Conservation (phyloP, 1,140 invertebrate genomes). For the Stegodyphus dumicola region DNA sequence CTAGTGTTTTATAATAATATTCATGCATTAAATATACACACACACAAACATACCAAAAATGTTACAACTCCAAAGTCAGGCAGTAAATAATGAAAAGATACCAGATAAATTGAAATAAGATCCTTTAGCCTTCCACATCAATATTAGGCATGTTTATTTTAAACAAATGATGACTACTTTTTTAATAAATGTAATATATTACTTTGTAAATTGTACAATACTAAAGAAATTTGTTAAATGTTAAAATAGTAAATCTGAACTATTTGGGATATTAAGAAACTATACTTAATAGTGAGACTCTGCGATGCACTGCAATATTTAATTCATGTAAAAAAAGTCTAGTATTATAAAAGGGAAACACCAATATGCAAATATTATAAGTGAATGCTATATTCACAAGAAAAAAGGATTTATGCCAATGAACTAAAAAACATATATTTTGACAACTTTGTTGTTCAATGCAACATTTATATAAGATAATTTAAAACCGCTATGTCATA, state of each 20-base stretch:
- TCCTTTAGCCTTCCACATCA: no score
- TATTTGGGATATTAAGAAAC: neutral
- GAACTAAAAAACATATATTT: neutral
- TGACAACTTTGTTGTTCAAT: neutral
- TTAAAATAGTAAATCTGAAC: neutral
- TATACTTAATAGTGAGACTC: neutral
- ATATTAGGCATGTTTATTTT: no score
- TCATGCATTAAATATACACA: no score
- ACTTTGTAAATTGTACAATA: neutral
- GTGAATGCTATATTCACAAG: neutral
- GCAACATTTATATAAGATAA: neutral
- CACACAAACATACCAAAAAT: no score
- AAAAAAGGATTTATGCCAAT: neutral
- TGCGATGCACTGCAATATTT: neutral
- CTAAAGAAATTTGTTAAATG: neutral
- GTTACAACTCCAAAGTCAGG: no score
- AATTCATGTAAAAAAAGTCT: neutral
- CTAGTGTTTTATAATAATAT: no score
- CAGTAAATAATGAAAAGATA: no score
- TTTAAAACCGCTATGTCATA: neutral
- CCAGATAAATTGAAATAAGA: no score
- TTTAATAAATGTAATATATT: neutral
- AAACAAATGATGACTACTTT: no score
- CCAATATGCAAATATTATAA: neutral
- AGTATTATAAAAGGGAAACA: neutral